These are phyloP conservation scores for Salvelinus namaycush DNA, from an alignment of 2,113 vertebrate species.

Conservation along the genomic window DNA sequence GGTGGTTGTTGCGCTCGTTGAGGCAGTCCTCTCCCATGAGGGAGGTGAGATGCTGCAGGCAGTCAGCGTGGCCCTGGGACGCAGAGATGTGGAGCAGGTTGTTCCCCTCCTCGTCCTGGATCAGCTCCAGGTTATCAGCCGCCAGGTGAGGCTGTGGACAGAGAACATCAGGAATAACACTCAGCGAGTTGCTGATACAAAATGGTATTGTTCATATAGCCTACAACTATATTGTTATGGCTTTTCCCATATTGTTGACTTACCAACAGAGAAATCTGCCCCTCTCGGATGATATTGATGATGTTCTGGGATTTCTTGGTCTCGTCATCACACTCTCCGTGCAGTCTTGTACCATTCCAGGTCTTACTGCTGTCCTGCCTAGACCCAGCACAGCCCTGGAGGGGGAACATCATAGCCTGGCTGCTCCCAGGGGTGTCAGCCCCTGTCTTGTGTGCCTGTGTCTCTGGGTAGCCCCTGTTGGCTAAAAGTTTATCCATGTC, in stretches of 20 bases:
- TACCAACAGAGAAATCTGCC: slow-evolving; percentile 94
- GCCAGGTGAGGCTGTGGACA: slow-evolving; percentile 87
- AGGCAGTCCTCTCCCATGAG: slow-evolving; percentile 97
- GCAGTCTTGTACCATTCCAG: slow-evolving; percentile 69
- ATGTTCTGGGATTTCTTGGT: slow-evolving; percentile 92
- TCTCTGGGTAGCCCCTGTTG: slow-evolving; percentile 78
- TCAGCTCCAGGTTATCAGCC: slow-evolving; percentile 93
- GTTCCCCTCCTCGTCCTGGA: slow-evolving; percentile 89
- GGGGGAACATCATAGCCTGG: slow-evolving; percentile 76
- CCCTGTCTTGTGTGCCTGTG: slow-evolving; percentile 70
- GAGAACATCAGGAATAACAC: background rate
- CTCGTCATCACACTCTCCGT: slow-evolving; percentile 79
- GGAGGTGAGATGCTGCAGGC: slow-evolving; percentile 96
- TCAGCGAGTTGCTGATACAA: no score
- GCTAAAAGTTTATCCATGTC: slow-evolving; percentile 81
- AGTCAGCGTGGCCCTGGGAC: slow-evolving; percentile 89
- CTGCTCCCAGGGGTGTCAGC: slow-evolving; percentile 72
- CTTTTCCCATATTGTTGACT: slow-evolving; percentile 50
- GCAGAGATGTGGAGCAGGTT: slow-evolving; percentile 93
- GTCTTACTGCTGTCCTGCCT: slow-evolving; percentile 71
- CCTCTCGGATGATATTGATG: slow-evolving; percentile 94
- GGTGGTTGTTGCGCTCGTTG: slow-evolving; percentile 87
- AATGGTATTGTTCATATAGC: no score
- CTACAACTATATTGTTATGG: no score
- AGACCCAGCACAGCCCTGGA: slow-evolving; percentile 59